Conservation (phyloP, 1,140 invertebrate species). For the Listronotus bonariensis region DNA sequence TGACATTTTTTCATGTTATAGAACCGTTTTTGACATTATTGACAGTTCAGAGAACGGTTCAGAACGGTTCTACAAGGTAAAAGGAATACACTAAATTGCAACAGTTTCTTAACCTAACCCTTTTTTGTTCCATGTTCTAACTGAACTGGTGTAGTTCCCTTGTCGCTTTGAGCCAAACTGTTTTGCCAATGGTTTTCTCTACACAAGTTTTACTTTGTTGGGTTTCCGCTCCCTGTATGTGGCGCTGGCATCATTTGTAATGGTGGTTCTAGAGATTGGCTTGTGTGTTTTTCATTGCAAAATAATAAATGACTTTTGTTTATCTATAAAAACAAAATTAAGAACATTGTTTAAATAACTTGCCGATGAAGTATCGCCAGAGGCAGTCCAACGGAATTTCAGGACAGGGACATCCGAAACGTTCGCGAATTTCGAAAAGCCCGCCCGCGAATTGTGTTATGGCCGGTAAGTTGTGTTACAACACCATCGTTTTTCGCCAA, state of each 20-base stretch:
- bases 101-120: too few relatives aligned
- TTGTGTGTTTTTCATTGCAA: slow-evolving; percentile 27
- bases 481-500: slow-evolving; percentile 45
- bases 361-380: slow-evolving; percentile 37
- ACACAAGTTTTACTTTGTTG: too few relatives aligned
- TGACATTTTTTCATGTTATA: too few relatives aligned
- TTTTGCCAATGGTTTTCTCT: too few relatives aligned
- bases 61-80: too few relatives aligned
- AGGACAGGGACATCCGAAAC: slow-evolving; percentile 45
- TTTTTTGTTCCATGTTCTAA: too few relatives aligned
- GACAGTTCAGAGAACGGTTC: too few relatives aligned
- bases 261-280: slow-evolving; percentile 30
- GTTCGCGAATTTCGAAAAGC: slow-evolving; percentile 49
- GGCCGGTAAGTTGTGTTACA: slow-evolving; percentile 53
- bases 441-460: slow-evolving; percentile 51
- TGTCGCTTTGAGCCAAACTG: too few relatives aligned
- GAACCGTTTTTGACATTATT: too few relatives aligned
- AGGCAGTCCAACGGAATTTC: slow-evolving; percentile 41
- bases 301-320: slow-evolving; percentile 2
- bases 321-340: slow-evolving; percentile 1
- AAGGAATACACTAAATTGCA: too few relatives aligned
- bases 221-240: background rate
- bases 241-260: slow-evolving; percentile 19
- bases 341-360: slow-evolving; percentile 11
- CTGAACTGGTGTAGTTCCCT: too few relatives aligned